Base-by-base conservation (phyloP, 2,888 invertebrate species). In the Rhingia campestris region DNA sequence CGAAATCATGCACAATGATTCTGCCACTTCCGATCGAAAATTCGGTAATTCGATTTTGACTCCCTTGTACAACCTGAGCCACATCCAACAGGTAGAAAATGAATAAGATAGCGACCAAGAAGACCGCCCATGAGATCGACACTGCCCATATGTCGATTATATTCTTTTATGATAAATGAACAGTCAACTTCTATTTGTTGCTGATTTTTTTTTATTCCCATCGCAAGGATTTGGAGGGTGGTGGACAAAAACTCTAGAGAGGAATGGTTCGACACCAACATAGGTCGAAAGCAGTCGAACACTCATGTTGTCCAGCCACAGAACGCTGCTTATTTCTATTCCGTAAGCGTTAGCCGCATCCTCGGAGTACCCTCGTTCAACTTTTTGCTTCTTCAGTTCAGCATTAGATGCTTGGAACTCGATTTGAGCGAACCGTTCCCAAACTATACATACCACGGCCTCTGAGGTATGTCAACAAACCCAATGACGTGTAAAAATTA, bases 371-470 rank as follows among this genome's bases (percentile, higher is more conserved):
- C 30, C 33, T 32, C 33, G 33, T 10, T 53, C 10, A 53, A 12
- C 53, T 53, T 53, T 53, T 3, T 9, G 30, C 3, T 2, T 33
- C 4, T 33, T 10, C 6, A 53, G 33, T 10, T 49, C 32, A n/a
- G n/a, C n/a, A n/a, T n/a, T n/a, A n/a, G n/a, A n/a, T n/a, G n/a
- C n/a, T n/a, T n/a, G n/a, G n/a, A n/a, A n/a, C n/a, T n/a, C n/a
- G 32, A 32, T 53, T 53, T 4, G 53, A 32, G 33, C 22, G 49
- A 5, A 49, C 49, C 6, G n/a, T 53, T 53, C 33, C 33, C 53
- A 53, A 53, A 53, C 58, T 58, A 22, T 58, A 39, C 9, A 58
- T 58, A n/a, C 58, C 39, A 3, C 58, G 39, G n/a, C 58, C 22
- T 5, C 58, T 14, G 39, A 56, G 58, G 41, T 58, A 22, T 56